Evolutionary conservation across 2,113 vertebrate species (phyloP).

Genomic region (Macheiramphus alcinus): DNA sequence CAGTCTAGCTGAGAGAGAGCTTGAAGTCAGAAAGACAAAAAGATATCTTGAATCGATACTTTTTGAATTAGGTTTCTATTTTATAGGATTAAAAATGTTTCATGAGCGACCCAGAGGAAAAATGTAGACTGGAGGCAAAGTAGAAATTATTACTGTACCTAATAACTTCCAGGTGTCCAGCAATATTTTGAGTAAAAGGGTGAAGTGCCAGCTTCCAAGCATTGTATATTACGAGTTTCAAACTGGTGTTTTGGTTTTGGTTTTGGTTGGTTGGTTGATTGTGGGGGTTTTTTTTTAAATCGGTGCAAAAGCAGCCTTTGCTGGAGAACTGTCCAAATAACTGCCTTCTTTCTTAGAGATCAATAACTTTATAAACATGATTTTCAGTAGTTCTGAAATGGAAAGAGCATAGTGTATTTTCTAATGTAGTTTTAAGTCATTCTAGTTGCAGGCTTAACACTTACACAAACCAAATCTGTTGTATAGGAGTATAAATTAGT

Average conservation of each 20-base stretch:
- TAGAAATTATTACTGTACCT: neutral
- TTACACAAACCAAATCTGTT: neutral
- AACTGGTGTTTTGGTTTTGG: neutral
- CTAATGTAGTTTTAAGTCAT: neutral
- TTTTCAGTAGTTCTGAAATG: neutral
- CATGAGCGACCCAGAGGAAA: neutral
- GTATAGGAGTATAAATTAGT: neutral
- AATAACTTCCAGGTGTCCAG: neutral
- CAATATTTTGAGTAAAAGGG: neutral
- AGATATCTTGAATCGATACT: constrained; percentile 45
- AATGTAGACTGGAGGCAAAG: constrained; percentile 11
- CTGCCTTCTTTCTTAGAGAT: neutral
- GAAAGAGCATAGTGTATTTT: neutral
- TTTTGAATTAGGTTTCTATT: constrained; percentile 56
- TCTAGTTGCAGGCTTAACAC: neutral
- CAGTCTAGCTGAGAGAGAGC: neutral
- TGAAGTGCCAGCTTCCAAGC: neutral
- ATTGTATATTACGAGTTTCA: neutral
- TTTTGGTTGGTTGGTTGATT: neutral
- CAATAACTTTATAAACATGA: neutral
- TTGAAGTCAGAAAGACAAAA: constrained; percentile 31
- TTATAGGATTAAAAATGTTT: constrained; percentile 57
- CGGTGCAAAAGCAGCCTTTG: neutral
- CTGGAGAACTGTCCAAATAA: neutral
- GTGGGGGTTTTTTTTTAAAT: neutral